Evolutionary conservation across 1,140 invertebrate species (phyloP).

Genomic region (Pygmarrhopalites habei): DNA sequence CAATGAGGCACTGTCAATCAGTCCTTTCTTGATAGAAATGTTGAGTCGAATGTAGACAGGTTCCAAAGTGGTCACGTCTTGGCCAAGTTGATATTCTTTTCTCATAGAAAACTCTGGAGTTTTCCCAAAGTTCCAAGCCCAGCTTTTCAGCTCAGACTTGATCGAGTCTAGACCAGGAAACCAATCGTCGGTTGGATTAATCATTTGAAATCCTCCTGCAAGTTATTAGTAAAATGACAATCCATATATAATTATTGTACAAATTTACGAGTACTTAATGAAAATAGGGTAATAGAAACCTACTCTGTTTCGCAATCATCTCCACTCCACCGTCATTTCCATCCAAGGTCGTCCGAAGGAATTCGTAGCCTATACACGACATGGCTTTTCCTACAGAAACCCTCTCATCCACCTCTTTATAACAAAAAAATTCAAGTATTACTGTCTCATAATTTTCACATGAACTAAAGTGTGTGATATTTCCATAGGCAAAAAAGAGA

Average conservation of each 20-base stretch:
- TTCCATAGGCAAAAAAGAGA: too few relatives aligned
- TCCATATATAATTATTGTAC: too few relatives aligned
- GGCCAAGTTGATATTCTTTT: slow-evolving; percentile 30
- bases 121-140: slow-evolving; percentile 83
- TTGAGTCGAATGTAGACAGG: slow-evolving; percentile 13
- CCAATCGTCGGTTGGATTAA: slow-evolving; percentile 79
- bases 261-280: too few relatives aligned
- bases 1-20: slow-evolving; percentile 18
- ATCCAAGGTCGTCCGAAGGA: slow-evolving; percentile 60
- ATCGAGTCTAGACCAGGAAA: slow-evolving; percentile 57
- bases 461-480: too few relatives aligned
- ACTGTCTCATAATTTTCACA: too few relatives aligned
- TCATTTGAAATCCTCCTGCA: slow-evolving; percentile 71
- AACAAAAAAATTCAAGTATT: too few relatives aligned
- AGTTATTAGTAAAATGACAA: too few relatives aligned
- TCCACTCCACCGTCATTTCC: slow-evolving; percentile 60
- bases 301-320: slow-evolving; percentile 58
- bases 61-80: slow-evolving; percentile 6
- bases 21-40: slow-evolving; percentile 28
- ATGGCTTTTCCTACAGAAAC: slow-evolving; percentile 62
- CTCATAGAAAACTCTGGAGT: slow-evolving; percentile 72
- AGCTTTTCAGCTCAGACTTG: slow-evolving; percentile 59
- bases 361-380: slow-evolving; percentile 70
- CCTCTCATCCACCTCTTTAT: slow-evolving; percentile 51
- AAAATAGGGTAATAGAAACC: too few relatives aligned